phyloP scores from a whole-genome alignment of 2,113 vertebrate genomes.

The Baryphthengus martii region DNA sequence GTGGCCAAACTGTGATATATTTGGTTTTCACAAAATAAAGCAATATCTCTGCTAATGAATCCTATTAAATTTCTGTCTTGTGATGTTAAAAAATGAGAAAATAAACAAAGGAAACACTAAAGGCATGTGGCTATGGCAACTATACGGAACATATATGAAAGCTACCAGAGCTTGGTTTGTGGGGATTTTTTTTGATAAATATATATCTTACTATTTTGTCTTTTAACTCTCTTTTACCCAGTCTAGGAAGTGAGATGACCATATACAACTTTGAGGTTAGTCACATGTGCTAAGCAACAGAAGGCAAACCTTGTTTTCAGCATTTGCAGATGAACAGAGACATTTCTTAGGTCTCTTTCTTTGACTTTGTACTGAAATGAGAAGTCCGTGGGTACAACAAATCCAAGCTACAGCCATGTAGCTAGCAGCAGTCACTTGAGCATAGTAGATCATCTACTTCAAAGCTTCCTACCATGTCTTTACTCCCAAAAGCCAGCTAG shows the following conservation, averaged over 20 bases:
- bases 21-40: background rate
- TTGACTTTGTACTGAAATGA: background rate
- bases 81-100: background rate
- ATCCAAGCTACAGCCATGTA: background rate
- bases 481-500: background rate
- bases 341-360: background rate
- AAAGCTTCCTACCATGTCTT: background rate
- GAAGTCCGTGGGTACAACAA: background rate
- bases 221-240: background rate
- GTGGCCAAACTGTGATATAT: background rate
- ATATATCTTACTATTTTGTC: background rate
- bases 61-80: background rate
- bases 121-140: background rate
- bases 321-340: background rate
- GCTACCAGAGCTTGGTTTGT: background rate
- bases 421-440: background rate
- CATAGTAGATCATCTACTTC: conserved; percentile 2
- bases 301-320: background rate
- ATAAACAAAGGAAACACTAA: background rate
- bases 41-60: background rate
- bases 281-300: background rate
- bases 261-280: background rate
- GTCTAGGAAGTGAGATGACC: background rate
- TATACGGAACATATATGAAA: background rate
- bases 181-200: background rate